phyloP scores from a whole-genome alignment of 1,140 invertebrate genomes.

The Bombus soroeensis region DNA sequence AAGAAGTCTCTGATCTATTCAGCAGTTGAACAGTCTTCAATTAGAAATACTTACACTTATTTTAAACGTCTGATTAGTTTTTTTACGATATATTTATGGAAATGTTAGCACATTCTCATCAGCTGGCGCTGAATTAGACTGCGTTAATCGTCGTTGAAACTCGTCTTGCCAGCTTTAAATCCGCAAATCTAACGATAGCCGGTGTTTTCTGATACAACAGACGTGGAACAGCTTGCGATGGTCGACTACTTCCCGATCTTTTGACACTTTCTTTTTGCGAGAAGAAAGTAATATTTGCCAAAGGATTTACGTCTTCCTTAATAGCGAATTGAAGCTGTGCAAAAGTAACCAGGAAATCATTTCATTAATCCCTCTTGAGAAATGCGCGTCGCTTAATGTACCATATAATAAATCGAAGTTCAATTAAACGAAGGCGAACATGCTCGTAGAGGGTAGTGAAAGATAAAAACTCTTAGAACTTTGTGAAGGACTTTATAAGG shows the following conservation, averaged over 20 bases:
- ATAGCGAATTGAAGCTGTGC: not conserved
- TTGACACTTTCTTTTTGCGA: not conserved
- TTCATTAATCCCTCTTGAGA: not conserved
- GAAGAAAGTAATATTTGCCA: not conserved
- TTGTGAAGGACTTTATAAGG: not conserved
- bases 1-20: too few species aligned
- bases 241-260: not conserved
- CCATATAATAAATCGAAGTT: not conserved
- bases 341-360: not conserved
- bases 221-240: not conserved
- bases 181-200: not conserved
- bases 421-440: not conserved
- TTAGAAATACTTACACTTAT: too few species aligned
- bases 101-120: not conserved
- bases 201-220: not conserved
- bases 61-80: not conserved
- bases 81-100: not conserved
- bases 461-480: not conserved
- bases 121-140: too few species aligned
- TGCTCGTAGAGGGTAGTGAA: not conserved
- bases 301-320: not conserved
- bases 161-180: not conserved
- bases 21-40: too few species aligned
- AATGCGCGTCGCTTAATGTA: not conserved
- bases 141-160: not conserved